phyloP scores from a whole-genome alignment of 2,113 vertebrate genomes.

The Gavia stellata region DNA sequence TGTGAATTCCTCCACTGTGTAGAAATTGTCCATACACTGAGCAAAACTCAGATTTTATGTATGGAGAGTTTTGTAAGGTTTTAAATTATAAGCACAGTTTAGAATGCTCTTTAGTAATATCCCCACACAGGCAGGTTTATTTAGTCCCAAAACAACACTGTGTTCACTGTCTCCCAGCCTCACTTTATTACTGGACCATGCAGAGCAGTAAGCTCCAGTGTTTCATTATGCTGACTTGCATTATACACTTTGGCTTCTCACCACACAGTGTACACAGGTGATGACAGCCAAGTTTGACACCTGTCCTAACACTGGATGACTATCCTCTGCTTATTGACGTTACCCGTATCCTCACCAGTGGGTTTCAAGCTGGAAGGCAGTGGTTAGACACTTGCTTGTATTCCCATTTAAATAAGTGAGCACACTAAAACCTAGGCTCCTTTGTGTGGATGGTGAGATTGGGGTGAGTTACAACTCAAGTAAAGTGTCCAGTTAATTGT shows the following conservation, averaged over 20 bases:
- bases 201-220: neutral
- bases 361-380: neutral
- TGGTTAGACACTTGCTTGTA: neutral
- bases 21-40: neutral
- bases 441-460: neutral
- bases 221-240: neutral
- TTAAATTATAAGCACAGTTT: neutral
- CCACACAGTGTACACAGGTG: neutral
- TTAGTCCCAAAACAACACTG: neutral
- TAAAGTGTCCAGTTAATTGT: neutral
- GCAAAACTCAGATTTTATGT: neutral
- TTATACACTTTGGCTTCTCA: neutral
- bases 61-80: neutral
- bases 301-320: too few relatives aligned
- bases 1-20: neutral
- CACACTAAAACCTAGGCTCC: neutral
- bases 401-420: neutral
- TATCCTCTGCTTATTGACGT: neutral
- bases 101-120: neutral
- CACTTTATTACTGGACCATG: too few relatives aligned
- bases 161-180: neutral
- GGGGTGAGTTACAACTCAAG: neutral
- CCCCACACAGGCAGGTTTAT: neutral
- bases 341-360: neutral
- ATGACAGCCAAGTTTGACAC: neutral